phyloP scores from a whole-genome alignment of 2,797 vertebrate genomes.

The Sciurus vulgaris region DNA sequence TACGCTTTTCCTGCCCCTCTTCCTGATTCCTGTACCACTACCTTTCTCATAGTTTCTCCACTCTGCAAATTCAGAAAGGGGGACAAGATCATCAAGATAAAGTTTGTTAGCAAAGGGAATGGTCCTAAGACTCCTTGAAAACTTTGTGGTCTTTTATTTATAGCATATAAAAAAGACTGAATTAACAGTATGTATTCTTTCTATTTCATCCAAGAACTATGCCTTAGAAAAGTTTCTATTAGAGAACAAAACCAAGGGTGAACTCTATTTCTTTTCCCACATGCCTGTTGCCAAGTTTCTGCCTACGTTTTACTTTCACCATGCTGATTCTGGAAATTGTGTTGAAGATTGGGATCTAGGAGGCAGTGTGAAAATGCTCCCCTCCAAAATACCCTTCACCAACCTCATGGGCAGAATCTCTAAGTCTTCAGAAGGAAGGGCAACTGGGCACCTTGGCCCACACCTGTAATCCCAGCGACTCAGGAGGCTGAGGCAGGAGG shows the following conservation, averaged over 20 bases:
- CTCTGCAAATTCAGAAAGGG: not conserved
- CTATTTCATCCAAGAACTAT: not conserved
- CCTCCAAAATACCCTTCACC: not conserved
- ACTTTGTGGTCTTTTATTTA: not conserved
- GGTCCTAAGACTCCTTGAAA: not conserved
- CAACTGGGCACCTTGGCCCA: too few relatives aligned
- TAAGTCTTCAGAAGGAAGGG: not conserved
- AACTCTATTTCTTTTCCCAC: not conserved
- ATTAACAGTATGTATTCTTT: not conserved
- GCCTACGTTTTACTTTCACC: not conserved
- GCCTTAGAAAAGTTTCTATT: conserved; percentile 36
- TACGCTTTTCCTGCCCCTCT: not conserved
- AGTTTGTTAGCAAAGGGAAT: not conserved
- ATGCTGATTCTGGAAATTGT: not conserved
- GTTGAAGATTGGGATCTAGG: not conserved
- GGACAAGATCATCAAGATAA: not conserved
- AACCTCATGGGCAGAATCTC: not conserved
- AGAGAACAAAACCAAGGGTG: not conserved
- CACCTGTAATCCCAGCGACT: too few relatives aligned
- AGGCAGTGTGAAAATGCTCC: not conserved
- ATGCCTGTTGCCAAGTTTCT: not conserved
- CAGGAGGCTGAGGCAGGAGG: too few relatives aligned
- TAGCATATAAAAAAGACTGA: not conserved
- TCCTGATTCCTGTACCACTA: not conserved
- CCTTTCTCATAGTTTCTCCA: not conserved